Base-by-base conservation (phyloP, 2,797 vertebrate genomes). In the Pangasius sanitwongsei region DNA sequence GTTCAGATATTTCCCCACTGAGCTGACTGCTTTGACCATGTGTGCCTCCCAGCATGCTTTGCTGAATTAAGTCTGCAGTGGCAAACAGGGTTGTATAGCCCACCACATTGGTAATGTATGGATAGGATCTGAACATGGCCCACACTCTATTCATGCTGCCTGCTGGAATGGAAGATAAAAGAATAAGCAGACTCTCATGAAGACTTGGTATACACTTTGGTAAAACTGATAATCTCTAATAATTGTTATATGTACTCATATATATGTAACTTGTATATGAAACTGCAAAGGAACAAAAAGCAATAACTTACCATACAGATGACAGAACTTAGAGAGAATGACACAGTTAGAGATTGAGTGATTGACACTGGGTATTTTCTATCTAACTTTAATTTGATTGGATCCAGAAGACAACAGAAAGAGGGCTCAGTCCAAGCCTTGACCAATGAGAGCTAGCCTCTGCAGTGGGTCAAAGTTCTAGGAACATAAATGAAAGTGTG, bases 41-140 rank as follows among this genome's bases (percentile, higher is more conserved):
- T 65, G 90, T 89, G 81, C 89, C 88, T 28, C 93, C 92, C 87
- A 96, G 90, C 88, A 95, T 84, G 15, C 93, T 93, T 91, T 97
- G 96, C 91, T 97, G 96, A 78, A 97, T 95, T 50, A 97, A 90
- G 92, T 97, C 96, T 31, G 96, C 96, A 0, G 96, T 95, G 80
- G 96, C 95, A 4, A 97, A 97, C 88, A 97, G 92, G 0, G 94
- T 25, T 7, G 96, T 97, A 94, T 97, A 97, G 84, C 96, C 96
- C 67, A 95, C 87, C n/a, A 96, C 92, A 70, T 97, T 96, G 48
- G 93, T 91, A 88, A 96, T 88, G 94, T 96, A 97, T 0, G 96
- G 96, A 44, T 94, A 94, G 74, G 95, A 93, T 92, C 92, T 96
- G 87, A 97, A 95, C 63, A 90, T 87, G 69, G 92, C 88, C 95